Percentiles rank a stretch among this genome's conserved stretches.
phyloP scores from a whole-genome alignment of 2,888 invertebrate species.

The Sabatieria punctata region DNA sequence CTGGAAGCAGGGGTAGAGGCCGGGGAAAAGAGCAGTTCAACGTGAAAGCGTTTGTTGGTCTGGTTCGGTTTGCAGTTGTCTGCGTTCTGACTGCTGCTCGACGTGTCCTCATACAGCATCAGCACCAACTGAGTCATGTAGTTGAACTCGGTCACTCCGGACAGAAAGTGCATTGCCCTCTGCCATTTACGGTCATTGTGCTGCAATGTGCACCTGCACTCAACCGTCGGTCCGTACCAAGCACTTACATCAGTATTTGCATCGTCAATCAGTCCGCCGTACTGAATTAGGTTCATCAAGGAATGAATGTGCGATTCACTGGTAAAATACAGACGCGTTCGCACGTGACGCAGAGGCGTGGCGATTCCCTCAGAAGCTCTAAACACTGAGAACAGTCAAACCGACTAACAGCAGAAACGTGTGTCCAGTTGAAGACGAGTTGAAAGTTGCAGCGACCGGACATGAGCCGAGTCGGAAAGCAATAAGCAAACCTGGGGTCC shows the following conservation, averaged over 20 bases:
- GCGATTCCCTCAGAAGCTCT: constrained; percentile 59
- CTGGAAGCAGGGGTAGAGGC: constrained; percentile 39
- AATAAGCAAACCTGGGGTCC: constrained; percentile 81
- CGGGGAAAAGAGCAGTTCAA: constrained; percentile 95
- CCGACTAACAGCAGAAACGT: too few relatives aligned
- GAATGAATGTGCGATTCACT: constrained; percentile 99
- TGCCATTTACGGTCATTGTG: constrained; percentile 90
- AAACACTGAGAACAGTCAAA: constrained; percentile 3
- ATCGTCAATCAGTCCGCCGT: constrained; percentile 17
- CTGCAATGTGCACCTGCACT: constrained; percentile 38
- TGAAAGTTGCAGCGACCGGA: too few relatives aligned
- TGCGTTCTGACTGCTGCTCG: too few relatives aligned
- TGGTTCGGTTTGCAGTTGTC: constrained; percentile 45
- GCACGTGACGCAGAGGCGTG: constrained; percentile 88
- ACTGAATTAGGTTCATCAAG: constrained; percentile 71
- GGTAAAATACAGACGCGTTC: constrained; percentile 96
- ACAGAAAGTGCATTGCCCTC: constrained; percentile 92
- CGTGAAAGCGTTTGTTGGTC: constrained; percentile 56
- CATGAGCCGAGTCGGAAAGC: too few relatives aligned
- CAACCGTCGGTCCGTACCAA: not conserved
- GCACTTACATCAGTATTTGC: constrained; percentile 12
- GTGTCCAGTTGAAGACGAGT: too few relatives aligned
- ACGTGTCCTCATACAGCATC: constrained; percentile 99
- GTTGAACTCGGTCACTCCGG: constrained; percentile 90
- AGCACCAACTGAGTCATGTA: constrained; percentile 82